Evolutionary conservation across 2,797 vertebrate genomes (phyloP).

Genomic region (Capromys pilorides): DNA sequence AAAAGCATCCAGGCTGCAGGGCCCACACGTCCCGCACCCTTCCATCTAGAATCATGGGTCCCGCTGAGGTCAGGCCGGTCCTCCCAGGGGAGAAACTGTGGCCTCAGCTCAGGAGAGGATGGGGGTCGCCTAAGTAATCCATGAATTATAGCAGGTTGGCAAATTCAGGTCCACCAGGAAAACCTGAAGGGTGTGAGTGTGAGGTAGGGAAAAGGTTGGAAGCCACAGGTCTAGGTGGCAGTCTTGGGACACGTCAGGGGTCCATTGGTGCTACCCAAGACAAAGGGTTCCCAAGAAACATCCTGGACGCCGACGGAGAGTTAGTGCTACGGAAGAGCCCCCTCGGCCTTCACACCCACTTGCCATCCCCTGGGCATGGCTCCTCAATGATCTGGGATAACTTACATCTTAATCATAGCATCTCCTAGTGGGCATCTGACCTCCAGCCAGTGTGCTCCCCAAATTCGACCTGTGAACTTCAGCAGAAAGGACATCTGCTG

Average conservation of each 20-base stretch:
- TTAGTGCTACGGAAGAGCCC: not conserved
- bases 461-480: constrained; percentile 72
- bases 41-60: not conserved
- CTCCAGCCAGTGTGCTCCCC: constrained; percentile 72
- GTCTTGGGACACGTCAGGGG: not conserved
- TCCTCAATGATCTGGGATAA: constrained; percentile 66
- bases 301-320: not conserved
- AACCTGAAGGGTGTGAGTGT: not conserved
- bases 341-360: constrained; percentile 33
- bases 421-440: constrained; percentile 74
- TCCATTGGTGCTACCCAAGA: not conserved
- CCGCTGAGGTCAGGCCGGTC: not conserved
- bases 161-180: not conserved
- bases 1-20: not conserved
- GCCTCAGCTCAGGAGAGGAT: not conserved
- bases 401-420: constrained; percentile 74
- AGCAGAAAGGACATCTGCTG: constrained; percentile 77
- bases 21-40: accelerated
- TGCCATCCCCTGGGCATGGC: constrained; percentile 53
- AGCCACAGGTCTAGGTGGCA: not conserved
- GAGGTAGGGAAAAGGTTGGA: not conserved
- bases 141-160: not conserved
- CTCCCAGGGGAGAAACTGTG: not conserved
- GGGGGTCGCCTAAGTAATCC: not conserved
- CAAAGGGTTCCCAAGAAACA: not conserved